A percentile compares a stretch with the other conserved stretches of the same genome.
phyloP scores from a whole-genome alignment of 2,113 vertebrate genomes.

The Campylomormyrus tamandua region DNA sequence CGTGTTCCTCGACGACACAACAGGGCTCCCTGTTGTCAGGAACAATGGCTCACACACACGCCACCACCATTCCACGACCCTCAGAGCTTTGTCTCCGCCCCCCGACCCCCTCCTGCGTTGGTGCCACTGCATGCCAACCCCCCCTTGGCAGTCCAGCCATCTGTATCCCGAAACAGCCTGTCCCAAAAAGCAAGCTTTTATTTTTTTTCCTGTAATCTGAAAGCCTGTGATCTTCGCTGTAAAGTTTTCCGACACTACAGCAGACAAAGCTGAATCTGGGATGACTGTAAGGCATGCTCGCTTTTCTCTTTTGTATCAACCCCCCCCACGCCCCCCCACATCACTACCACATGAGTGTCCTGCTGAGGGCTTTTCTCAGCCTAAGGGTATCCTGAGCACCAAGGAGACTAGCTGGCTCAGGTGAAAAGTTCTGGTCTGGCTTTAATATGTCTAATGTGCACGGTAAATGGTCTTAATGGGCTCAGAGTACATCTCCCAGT shows the following conservation, averaged over 20 bases:
- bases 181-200: not conserved
- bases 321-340: not conserved
- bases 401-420: not conserved
- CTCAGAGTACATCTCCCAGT: not conserved
- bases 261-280: not conserved
- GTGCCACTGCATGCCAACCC: not conserved
- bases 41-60: conserved; percentile 18
- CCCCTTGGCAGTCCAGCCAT: not conserved
- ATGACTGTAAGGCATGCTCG: not conserved
- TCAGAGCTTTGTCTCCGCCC: not conserved
- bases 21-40: conserved; percentile 8
- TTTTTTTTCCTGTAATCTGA: not conserved
- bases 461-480: not conserved
- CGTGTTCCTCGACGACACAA: not conserved
- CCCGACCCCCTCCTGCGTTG: not conserved
- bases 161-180: not conserved
- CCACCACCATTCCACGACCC: not conserved
- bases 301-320: not conserved
- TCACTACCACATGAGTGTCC: not conserved
- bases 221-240: not conserved
- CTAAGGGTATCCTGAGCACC: not conserved
- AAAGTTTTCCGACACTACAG: not conserved
- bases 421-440: not conserved
- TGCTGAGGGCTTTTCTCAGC: not conserved
- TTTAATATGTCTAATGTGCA: conserved; percentile 1